Evolutionary conservation across 2,113 vertebrate species (phyloP), one percentile per base, ranked within the genome.

Genomic region (Amphilophus citrinellus): DNA sequence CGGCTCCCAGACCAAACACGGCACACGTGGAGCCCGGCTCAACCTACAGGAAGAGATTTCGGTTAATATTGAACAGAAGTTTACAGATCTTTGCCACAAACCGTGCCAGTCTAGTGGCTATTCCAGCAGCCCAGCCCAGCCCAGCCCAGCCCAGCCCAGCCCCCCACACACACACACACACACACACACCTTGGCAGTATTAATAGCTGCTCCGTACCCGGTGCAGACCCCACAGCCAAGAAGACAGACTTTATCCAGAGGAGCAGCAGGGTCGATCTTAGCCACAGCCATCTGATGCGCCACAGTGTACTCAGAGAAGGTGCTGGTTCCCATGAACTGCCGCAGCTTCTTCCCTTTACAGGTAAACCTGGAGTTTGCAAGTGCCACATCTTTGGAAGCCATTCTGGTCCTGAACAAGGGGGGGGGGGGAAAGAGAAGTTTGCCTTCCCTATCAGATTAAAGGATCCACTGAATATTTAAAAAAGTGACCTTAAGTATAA

Each of bases 261-360:
- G 97, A 14, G 97, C 97, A 7, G 90, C 86, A 1, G 93, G 87
- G 30, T 95, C 92, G 17, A 98, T 96, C 94, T 97, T 97, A 53
- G 95, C 94, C 76, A 96, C 80, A 0, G 95, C 32, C 0, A 91
- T 94, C 61, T 97, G 96, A 0, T 96, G 93, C 3, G 97, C 14
- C 37, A 98, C 97, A 0, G 97, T 97, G 94, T 97, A 98, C 88
- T 98, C 92, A 0, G 97, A 95, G 90, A 98, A 98, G 62, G 96
- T 97, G 77, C 97, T 97, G 89, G 93, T 92, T 77, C 96, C 96
- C 84, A 96, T 30, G 50, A 96, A 97, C 79, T 97, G 96, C 42
- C 97, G 88, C 32, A 98, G 39, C 44, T 84, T 94, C 84, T 96
- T 93, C 2, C 97, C 97, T 80, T 92, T 96, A 88, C 97, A 98